Base-by-base conservation (phyloP, 2,113 vertebrate genomes). In the Anoura caudifer region DNA sequence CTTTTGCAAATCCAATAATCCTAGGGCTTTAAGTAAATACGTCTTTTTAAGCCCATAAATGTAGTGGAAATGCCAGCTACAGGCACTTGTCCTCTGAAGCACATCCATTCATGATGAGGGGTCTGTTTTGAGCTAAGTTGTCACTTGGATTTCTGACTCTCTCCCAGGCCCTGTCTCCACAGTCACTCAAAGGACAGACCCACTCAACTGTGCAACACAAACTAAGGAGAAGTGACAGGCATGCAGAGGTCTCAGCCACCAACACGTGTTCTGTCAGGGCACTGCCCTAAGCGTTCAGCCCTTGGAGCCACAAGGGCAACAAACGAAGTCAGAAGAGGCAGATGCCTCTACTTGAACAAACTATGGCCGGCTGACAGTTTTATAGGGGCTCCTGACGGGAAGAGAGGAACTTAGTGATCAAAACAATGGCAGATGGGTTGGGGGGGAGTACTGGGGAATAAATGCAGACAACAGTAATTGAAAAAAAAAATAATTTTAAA, bases 131-230 rank as follows among this genome's bases (percentile, higher is more conserved):
- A 95, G 80, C 79, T 73, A 65, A 83, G 54, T 43, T 97, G 96
- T 96, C 96, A 96, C 63, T 97, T 38, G 73, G 77, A 97, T 95
- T 92, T 94, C 67, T 77, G 20, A 86, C 56, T 70, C 69, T 97
- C 94, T 96, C 90, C 70, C 24, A 83, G 94, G 82, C 24, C 54
- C n/a, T 94, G 72, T 91, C 59, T 59, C 61, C 28, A 22, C 22
- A 65, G 86, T 91, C 69, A 70, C 47, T 89, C 67, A 61, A 94
- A 94, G 93, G 87, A 95, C 91, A 91, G 95, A 83, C 16, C 52
- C 93, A 95, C 63, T 96, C 94, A 94, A 38, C 96, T 96, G 84
- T 95, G 63, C 73, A 94, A 41, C 79, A 84, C 9, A 76, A 86
- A 50, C 69, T 41, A 22, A 70, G 84, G 92, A 86, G 67, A 93